Conservation (phyloP, 2,113 vertebrate genomes). For the Phyllopteryx taeniolatus region DNA sequence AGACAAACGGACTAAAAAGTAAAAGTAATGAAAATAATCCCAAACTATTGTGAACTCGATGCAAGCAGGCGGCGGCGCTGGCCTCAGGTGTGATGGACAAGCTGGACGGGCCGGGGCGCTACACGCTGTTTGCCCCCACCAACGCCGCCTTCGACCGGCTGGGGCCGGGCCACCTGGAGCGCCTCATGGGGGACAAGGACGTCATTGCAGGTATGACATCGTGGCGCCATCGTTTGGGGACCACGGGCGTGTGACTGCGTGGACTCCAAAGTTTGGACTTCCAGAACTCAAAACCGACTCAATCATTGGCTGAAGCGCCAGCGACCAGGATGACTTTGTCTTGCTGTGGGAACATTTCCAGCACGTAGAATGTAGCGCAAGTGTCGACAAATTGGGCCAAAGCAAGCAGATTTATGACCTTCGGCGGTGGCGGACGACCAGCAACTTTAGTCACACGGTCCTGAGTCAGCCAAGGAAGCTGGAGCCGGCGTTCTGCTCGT, state of each 20-base stretch:
- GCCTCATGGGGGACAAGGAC: constrained; percentile 81
- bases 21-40: neutral
- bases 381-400: neutral
- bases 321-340: too few relatives aligned
- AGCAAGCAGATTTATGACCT: neutral
- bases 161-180: constrained; percentile 74
- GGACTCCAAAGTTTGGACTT: neutral
- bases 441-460: constrained; percentile 12
- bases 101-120: constrained; percentile 83
- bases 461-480: constrained; percentile 1
- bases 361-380: neutral
- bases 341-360: neutral
- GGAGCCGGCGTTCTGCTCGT: constrained; percentile 8
- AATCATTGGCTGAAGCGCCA: too few relatives aligned
- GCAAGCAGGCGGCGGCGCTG: constrained; percentile 71
- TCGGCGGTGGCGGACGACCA: constrained; percentile 15
- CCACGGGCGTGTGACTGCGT: too few relatives aligned
- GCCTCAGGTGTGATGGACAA: constrained; percentile 77
- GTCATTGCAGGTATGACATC: constrained; percentile 79
- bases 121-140: constrained; percentile 92
- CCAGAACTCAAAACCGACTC: neutral
- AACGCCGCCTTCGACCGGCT: constrained; percentile 85
- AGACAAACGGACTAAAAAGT: neutral
- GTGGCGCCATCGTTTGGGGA: too few relatives aligned
- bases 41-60: neutral